Conservation (phyloP, 2,888 invertebrate genomes). For the Caenorhabditis sp. region DNA sequence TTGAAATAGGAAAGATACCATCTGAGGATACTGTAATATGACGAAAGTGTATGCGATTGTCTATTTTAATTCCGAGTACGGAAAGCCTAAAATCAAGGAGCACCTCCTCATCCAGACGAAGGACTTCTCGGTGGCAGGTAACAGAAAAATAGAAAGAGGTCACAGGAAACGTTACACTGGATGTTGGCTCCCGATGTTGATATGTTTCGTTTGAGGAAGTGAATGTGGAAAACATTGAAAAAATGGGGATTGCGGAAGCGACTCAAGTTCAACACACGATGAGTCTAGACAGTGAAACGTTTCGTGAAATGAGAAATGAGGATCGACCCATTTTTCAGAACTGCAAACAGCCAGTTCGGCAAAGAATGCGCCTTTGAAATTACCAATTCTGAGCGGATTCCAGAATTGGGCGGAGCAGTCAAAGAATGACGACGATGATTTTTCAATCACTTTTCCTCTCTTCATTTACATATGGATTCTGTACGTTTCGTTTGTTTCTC, state of each 20-base stretch:
- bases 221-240: slow-evolving; percentile 3
- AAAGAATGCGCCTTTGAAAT: slow-evolving; percentile 15
- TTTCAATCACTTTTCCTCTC: slow-evolving; percentile 29
- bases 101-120: slow-evolving; percentile 25
- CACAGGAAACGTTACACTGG: slow-evolving; percentile 33
- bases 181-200: slow-evolving; percentile 8
- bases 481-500: slow-evolving; percentile 2
- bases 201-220: slow-evolving; percentile 38
- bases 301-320: background rate
- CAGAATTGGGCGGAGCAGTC: slow-evolving; percentile 21
- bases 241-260: background rate
- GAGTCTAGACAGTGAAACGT: slow-evolving; percentile 4
- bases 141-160: slow-evolving; percentile 17
- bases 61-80: background rate
- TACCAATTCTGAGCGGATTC: slow-evolving; percentile 52
- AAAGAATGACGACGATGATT: slow-evolving; percentile 27
- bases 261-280: background rate
- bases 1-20: background rate
- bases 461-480: slow-evolving; percentile 34
- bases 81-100: background rate
- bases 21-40: slow-evolving; percentile 23
- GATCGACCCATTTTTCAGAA: background rate
- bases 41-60: slow-evolving; percentile 8
- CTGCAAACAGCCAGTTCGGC: slow-evolving; percentile 5
- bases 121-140: background rate